phyloP scores from a whole-genome alignment of 2,113 vertebrate species.

The Oncorhynchus clarkii region DNA sequence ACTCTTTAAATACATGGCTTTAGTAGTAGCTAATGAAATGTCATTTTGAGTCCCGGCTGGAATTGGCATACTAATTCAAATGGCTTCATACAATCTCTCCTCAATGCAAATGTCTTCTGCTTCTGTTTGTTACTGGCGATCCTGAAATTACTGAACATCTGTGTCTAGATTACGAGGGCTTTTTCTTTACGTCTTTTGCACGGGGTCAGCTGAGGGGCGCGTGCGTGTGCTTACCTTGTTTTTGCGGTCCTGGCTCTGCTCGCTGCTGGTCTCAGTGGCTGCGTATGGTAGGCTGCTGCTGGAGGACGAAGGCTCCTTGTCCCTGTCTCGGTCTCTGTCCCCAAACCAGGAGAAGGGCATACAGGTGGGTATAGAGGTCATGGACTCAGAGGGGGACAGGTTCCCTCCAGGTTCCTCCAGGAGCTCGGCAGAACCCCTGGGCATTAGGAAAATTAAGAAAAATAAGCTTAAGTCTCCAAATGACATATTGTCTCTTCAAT shows the following conservation, averaged over 20 bases:
- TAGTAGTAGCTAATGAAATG: background rate
- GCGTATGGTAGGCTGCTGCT: conserved; percentile 77
- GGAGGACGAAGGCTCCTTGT: conserved; percentile 76
- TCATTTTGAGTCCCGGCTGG: background rate
- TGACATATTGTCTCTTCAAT: background rate
- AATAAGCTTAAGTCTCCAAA: conserved; percentile 40
- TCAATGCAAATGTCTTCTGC: background rate
- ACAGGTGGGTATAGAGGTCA: conserved; percentile 86
- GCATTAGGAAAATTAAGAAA: conserved; percentile 26
- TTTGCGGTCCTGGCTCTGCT: conserved; percentile 79
- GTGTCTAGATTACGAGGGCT: background rate
- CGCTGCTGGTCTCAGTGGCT: conserved; percentile 69
- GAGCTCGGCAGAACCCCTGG: conserved; percentile 85
- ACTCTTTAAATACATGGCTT: too few relatives aligned
- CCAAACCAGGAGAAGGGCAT: conserved; percentile 95
- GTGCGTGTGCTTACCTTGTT: conserved; percentile 74
- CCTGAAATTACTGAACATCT: background rate
- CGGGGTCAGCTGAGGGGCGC: background rate
- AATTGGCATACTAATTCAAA: background rate
- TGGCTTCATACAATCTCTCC: background rate
- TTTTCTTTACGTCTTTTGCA: background rate
- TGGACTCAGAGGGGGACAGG: conserved; percentile 83
- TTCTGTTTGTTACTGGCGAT: background rate
- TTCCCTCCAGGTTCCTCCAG: conserved; percentile 83
- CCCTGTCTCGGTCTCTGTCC: conserved; percentile 72